Percentiles rank a stretch among this genome's conserved stretches.
These are phyloP conservation scores for Lophochroa leadbeateri DNA, from an alignment of 2,113 vertebrate species.

Conservation along the genomic window DNA sequence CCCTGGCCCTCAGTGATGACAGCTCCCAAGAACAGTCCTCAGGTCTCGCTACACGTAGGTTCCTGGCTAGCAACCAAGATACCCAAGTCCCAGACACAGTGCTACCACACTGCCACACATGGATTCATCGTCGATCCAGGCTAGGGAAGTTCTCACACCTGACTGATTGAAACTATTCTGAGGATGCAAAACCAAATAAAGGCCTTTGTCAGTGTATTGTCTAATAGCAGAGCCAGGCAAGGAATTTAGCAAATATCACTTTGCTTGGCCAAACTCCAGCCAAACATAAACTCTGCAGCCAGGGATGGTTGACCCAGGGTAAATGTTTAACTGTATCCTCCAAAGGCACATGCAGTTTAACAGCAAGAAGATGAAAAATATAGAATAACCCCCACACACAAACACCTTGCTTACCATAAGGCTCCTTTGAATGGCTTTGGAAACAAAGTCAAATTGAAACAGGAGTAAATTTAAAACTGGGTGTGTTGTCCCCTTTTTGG, in stretches of 20 bases:
- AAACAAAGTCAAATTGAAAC: neutral
- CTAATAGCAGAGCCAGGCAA: neutral
- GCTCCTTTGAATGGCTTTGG: neutral
- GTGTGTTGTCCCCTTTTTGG: neutral
- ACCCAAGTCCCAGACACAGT: neutral
- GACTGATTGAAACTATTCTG: neutral
- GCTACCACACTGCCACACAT: neutral
- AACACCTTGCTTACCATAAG: neutral
- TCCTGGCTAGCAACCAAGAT: neutral
- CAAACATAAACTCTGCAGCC: conserved; percentile 25
- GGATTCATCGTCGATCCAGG: neutral
- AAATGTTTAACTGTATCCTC: conserved; percentile 62
- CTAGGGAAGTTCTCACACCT: neutral
- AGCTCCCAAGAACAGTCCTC: neutral
- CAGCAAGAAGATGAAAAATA: conserved; percentile 2
- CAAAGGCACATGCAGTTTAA: conserved; percentile 7
- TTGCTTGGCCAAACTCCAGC: conserved; percentile 17
- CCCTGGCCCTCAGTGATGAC: neutral
- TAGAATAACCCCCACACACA: neutral
- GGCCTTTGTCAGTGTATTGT: neutral
- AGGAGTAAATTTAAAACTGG: neutral
- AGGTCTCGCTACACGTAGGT: neutral
- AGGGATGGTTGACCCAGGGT: conserved; percentile 25
- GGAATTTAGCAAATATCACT: conserved; percentile 3
- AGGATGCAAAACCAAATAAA: neutral